A percentile compares a stretch with the other conserved stretches of the same genome.
Evolutionary conservation across 1,140 invertebrate genomes (phyloP).

Genomic region (Aphis craccivora): DNA sequence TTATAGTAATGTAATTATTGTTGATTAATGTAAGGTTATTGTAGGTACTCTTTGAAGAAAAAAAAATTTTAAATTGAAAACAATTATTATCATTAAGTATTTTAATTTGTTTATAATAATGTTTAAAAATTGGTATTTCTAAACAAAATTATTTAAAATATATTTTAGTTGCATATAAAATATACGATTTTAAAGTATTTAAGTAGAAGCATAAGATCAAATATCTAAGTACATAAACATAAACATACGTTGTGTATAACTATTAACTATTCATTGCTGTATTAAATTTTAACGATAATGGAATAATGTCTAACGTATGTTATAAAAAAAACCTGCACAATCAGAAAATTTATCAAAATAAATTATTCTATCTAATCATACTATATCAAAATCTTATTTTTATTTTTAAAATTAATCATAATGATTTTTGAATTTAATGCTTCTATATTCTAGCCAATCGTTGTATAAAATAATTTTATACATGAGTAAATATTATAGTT

Average conservation of each 20-base stretch:
- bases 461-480: too few relatives aligned
- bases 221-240: neutral
- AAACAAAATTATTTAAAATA: neutral
- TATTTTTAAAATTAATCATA: neutral
- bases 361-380: neutral
- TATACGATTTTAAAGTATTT: neutral
- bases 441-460: too few relatives aligned
- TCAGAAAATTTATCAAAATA: neutral
- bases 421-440: too few relatives aligned
- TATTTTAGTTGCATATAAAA: neutral
- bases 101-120: neutral
- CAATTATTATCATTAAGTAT: too few relatives aligned
- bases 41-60: neutral
- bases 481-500: too few relatives aligned
- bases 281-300: neutral
- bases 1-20: neutral
- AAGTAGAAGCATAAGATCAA: neutral
- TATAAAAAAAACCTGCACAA: neutral
- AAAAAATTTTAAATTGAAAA: neutral
- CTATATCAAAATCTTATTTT: too few relatives aligned
- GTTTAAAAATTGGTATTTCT: neutral
- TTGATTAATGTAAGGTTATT: too few relatives aligned
- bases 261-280: neutral
- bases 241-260: neutral
- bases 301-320: neutral